Conservation (phyloP, 2,888 invertebrate species). For the Dryocosmus kuriphilus region DNA sequence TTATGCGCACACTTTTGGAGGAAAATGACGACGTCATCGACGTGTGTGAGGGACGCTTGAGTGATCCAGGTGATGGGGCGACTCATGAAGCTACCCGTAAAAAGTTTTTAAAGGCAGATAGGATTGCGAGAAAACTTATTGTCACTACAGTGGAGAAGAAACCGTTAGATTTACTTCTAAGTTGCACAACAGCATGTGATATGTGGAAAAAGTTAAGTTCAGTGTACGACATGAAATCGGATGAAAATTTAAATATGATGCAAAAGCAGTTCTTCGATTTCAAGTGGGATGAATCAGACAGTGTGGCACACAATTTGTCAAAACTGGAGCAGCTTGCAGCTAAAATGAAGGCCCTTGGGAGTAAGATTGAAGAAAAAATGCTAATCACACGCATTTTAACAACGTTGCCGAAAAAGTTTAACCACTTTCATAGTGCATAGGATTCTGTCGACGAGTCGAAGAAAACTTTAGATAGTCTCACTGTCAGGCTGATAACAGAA, state of each 20-base stretch:
- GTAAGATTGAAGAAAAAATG: conserved; percentile 49
- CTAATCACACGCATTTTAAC: conserved; percentile 52
- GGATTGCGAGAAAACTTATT: conserved; percentile 55
- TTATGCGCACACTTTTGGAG: no score
- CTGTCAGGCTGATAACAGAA: conserved; percentile 33
- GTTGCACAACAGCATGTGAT: conserved; percentile 52
- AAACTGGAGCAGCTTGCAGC: conserved; percentile 48
- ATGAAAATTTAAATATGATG: conserved; percentile 50
- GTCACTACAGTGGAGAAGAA: conserved; percentile 57
- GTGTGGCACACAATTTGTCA: conserved; percentile 49
- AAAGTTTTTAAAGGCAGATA: conserved; percentile 53
- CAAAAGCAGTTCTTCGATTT: conserved; percentile 57
- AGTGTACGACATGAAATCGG: conserved; percentile 54
- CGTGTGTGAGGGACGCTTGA: no score
- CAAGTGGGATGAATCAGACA: conserved; percentile 46
- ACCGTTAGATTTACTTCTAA: conserved; percentile 55
- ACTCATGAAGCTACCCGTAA: neutral
- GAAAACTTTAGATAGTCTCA: conserved; percentile 41
- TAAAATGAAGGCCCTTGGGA: conserved; percentile 50
- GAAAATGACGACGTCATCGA: no score
- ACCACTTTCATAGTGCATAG: conserved; percentile 47
- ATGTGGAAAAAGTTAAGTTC: conserved; percentile 55
- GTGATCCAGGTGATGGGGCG: neutral
- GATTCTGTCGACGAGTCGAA: conserved; percentile 38
- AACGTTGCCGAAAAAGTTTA: conserved; percentile 38